Evolutionary conservation across 2,113 vertebrate species (phyloP).

Genomic region (Morone saxatilis): DNA sequence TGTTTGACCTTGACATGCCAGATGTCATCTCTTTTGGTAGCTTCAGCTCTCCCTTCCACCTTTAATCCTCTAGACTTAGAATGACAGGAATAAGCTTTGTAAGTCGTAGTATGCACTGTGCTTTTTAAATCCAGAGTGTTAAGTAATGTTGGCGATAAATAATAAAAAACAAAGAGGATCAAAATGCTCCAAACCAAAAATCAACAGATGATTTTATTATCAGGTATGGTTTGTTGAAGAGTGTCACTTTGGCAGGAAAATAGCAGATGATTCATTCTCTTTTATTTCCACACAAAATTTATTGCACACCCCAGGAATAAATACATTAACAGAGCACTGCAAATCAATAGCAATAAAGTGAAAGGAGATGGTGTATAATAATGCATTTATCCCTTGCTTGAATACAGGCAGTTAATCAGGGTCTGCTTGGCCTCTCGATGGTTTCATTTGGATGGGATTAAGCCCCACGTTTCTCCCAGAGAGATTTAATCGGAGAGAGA

Average conservation of each 20-base stretch:
- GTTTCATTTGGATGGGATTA: constrained; percentile 78
- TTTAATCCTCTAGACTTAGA: constrained; percentile 57
- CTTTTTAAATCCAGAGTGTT: not conserved
- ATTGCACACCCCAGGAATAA: constrained; percentile 55
- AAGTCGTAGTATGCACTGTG: constrained; percentile 10
- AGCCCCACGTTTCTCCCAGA: constrained; percentile 61
- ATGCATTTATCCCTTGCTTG: constrained; percentile 67
- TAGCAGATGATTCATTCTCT: constrained; percentile 41
- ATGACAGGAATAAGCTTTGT: constrained; percentile 34
- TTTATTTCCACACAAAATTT: constrained; percentile 44
- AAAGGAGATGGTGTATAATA: constrained; percentile 66
- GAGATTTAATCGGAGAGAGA: constrained; percentile 74
- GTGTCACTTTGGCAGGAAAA: constrained; percentile 36
- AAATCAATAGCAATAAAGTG: constrained; percentile 77
- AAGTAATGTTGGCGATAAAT: not conserved
- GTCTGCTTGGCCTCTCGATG: constrained; percentile 66
- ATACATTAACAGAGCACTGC: constrained; percentile 59
- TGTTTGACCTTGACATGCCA: constrained; percentile 68
- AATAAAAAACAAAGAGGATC: not conserved
- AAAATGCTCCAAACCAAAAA: constrained; percentile 22
- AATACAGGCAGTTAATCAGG: constrained; percentile 71
- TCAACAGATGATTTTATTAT: constrained; percentile 7
- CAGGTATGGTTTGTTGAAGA: constrained; percentile 5
- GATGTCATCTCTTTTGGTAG: constrained; percentile 55
- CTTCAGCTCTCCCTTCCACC: constrained; percentile 24